Conservation (phyloP, 2,113 vertebrate genomes). For the Indicator indicator region DNA sequence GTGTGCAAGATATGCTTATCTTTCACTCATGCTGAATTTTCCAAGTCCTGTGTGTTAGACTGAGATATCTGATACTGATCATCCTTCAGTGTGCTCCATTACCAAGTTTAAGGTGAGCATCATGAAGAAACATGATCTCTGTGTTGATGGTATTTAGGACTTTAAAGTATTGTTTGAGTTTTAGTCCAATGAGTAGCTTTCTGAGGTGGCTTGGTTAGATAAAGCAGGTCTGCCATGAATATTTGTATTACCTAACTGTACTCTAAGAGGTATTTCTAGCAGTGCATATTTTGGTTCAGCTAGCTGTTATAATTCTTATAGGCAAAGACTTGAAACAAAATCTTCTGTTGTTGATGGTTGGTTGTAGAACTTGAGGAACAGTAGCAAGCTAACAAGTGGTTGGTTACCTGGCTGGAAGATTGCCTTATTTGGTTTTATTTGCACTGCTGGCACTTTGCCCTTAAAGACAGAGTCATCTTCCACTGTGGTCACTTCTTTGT, state of each 20-base stretch:
- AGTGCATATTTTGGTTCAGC: neutral
- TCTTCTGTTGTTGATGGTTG: neutral
- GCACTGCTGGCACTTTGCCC: neutral
- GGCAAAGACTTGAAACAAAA: neutral
- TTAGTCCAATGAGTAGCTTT: neutral
- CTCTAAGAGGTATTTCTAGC: neutral
- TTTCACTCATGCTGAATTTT: conserved; percentile 40
- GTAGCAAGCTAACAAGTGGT: neutral
- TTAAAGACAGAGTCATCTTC: neutral
- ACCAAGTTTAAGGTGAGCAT: neutral
- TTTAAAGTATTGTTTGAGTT: neutral
- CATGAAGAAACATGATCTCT: neutral
- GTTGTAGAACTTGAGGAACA: neutral
- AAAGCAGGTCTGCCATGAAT: neutral
- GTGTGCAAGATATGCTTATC: conserved; percentile 6
- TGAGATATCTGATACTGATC: conserved; percentile 40
- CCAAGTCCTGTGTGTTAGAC: neutral
- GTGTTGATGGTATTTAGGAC: neutral
- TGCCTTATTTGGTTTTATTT: neutral
- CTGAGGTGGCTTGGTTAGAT: neutral
- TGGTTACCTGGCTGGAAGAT: neutral
- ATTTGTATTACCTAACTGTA: neutral
- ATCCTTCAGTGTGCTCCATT: neutral
- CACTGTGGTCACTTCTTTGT: neutral
- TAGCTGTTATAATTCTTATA: neutral